These are phyloP conservation scores for Brachyrhaphis roseni DNA, from an alignment of 2,797 vertebrate species.

Conservation along the genomic window DNA sequence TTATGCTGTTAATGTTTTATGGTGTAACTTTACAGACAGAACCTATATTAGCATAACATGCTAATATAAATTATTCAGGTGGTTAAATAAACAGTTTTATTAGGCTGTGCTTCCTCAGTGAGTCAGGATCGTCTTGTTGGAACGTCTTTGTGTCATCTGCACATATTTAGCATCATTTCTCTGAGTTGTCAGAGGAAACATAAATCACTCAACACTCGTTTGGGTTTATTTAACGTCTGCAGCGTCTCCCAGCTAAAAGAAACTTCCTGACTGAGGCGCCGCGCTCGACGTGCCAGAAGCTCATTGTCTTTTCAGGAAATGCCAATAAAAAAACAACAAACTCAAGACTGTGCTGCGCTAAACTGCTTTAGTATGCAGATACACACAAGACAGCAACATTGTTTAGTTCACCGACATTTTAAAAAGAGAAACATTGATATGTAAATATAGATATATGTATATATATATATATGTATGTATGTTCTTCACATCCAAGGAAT, in stretches of 20 bases:
- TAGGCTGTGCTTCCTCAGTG: too few species aligned
- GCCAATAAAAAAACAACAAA: constrained; percentile 2
- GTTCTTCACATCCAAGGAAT: constrained; percentile 56
- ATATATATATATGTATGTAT: constrained; percentile 42
- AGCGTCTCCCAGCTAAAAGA: not conserved
- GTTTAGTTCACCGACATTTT: constrained; percentile 61
- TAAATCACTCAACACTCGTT: not conserved
- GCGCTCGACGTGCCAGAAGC: not conserved
- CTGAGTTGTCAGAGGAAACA: not conserved
- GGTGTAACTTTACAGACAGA: too few species aligned
- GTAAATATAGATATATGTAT: constrained; percentile 41
- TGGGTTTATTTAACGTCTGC: not conserved
- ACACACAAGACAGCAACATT: constrained; percentile 64
- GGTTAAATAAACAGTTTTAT: too few species aligned
- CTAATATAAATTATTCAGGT: too few species aligned
- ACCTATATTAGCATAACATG: too few species aligned
- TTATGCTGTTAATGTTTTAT: too few species aligned
- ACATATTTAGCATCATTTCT: not conserved
- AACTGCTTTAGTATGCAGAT: constrained; percentile 64
- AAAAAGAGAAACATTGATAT: constrained; percentile 37
- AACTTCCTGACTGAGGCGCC: not conserved
- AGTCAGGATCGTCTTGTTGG: not conserved
- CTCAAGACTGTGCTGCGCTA: constrained; percentile 43
- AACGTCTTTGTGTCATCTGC: not conserved
- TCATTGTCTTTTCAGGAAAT: not conserved